A percentile compares a stretch with the other conserved stretches of the same genome.
Evolutionary conservation across 1,140 invertebrate species (phyloP).

Genomic region (Brachionus rotundiformis): DNA sequence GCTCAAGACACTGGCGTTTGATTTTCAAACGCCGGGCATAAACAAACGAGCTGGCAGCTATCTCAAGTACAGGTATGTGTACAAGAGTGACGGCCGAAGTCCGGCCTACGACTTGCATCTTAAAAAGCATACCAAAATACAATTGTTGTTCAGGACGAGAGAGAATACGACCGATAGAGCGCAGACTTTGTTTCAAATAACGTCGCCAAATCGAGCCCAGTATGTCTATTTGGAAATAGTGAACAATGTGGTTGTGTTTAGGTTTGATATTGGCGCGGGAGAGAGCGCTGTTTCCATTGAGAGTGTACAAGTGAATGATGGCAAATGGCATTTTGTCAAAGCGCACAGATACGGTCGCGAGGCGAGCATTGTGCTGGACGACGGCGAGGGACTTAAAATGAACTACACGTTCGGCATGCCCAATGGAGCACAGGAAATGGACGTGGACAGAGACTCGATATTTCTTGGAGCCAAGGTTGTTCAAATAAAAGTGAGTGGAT

Average conservation of each 20-base stretch:
- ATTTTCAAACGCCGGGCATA: slow-evolving; percentile 65
- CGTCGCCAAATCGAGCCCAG: slow-evolving; percentile 83
- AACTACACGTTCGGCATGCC: slow-evolving; percentile 22
- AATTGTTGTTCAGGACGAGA: slow-evolving; percentile 85
- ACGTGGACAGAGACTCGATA: slow-evolving; percentile 44
- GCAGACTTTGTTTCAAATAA: slow-evolving; percentile 56
- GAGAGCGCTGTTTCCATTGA: not conserved
- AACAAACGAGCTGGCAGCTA: slow-evolving; percentile 86
- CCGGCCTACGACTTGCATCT: slow-evolving; percentile 32
- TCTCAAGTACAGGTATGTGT: slow-evolving; percentile 78
- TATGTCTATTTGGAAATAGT: slow-evolving; percentile 71
- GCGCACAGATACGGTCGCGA: slow-evolving; percentile 79
- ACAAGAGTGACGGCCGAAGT: slow-evolving; percentile 49
- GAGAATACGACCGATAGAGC: slow-evolving; percentile 74
- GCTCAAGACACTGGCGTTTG: slow-evolving; percentile 71
- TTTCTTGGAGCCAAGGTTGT: slow-evolving; percentile 48
- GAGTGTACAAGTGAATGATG: slow-evolving; percentile 80
- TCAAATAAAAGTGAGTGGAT: slow-evolving; percentile 43
- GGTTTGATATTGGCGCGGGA: slow-evolving; percentile 50
- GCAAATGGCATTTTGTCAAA: slow-evolving; percentile 91
- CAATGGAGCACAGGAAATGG: slow-evolving; percentile 29
- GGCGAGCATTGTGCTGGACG: slow-evolving; percentile 87
- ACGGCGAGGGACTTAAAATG: slow-evolving; percentile 76
- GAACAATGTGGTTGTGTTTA: slow-evolving; percentile 43
- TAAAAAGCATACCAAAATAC: slow-evolving; percentile 74